These are phyloP conservation scores for Hypsibius dujardini DNA, from an alignment of 1,140 invertebrate species.

Conservation along the genomic window DNA sequence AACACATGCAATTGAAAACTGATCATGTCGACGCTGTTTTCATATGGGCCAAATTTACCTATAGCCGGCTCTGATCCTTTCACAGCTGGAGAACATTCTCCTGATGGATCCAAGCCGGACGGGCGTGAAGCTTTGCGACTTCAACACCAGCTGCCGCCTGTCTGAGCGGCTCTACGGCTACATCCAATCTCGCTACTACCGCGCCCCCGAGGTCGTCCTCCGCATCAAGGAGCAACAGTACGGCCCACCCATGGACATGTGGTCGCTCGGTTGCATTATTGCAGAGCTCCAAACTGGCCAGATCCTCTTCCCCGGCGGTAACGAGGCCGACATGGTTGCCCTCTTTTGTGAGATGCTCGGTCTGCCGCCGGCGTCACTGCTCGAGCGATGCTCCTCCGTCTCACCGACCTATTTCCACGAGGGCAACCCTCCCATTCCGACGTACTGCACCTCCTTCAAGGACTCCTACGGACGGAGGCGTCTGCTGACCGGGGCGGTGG, in stretches of 20 bases:
- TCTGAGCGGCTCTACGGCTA: conserved; percentile 22
- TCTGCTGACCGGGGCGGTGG: too few relatives aligned
- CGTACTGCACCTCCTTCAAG: background rate
- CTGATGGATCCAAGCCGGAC: conserved; percentile 20
- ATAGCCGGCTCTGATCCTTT: background rate
- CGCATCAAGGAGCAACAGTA: conserved; percentile 25
- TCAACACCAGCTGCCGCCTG: conserved; percentile 22
- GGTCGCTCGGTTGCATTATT: conserved; percentile 27
- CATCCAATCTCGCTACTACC: conserved; percentile 25
- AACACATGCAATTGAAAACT: too few relatives aligned
- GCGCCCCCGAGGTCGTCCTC: conserved; percentile 26
- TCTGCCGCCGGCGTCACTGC: conserved; percentile 23
- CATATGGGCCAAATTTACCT: too few relatives aligned
- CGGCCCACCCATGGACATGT: conserved; percentile 31
- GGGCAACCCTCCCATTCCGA: background rate
- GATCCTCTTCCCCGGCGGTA: conserved; percentile 22
- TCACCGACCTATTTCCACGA: background rate
- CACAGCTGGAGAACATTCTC: conserved; percentile 26
- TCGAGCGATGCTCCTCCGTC: conserved; percentile 21
- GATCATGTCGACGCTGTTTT: too few relatives aligned
- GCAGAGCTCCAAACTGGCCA: conserved; percentile 23
- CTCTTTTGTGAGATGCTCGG: conserved; percentile 20
- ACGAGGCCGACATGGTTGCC: conserved; percentile 22
- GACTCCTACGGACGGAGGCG: too few relatives aligned
- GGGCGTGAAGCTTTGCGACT: conserved; percentile 22